Base-by-base conservation (phyloP, 2,888 invertebrate genomes). In the Anarsia innoxiella region DNA sequence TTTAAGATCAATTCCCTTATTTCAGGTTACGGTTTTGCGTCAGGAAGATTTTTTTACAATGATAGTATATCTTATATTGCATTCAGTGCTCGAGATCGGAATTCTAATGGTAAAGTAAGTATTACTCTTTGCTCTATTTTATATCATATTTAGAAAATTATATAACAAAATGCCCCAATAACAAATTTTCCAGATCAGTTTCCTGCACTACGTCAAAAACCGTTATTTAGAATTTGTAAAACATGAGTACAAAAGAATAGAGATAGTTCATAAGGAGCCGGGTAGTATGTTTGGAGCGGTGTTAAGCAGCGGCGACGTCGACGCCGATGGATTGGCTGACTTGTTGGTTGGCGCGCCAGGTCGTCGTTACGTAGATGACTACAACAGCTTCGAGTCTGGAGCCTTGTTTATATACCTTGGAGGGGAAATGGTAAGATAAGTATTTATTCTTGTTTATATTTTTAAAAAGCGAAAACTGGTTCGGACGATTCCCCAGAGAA, bases 341-440 rank as follows among this genome's bases (percentile, higher is more conserved):
- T 58, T 90, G 4, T 42, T 90, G 1, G 87, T 90, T 0, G 89
- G 89, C 0, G 89, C 90, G 3, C 90, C 90, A 0, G 69, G 67
- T 42, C 56, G 70, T 9, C 52, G 56, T 1, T 25, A 33, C 5
- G 34, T 37, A 1, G 46, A 51, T 0, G 45, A 56, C 6, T 39
- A 42, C 0, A 45, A 59, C 6, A 52, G 41, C 3, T 70, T 51
- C 27, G 88, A 89, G 42, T 72, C 77, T 48, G 89, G 89, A 1
- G 83, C 82, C n/a, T 66, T 89, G 6, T 83, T 86, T 48, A 72
- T 87, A 27, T 88, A 77, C 48, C 19, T 53, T 2, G 70, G 67
- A 12, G 62, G 67, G 0, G 37, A 49, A 11, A 9, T 41, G 47
- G 69, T 68, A 47, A n/a, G n/a, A n/a, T n/a, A n/a, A n/a, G n/a